Conservation (phyloP, 2,797 vertebrate species). For the Potorous gilbertii region DNA sequence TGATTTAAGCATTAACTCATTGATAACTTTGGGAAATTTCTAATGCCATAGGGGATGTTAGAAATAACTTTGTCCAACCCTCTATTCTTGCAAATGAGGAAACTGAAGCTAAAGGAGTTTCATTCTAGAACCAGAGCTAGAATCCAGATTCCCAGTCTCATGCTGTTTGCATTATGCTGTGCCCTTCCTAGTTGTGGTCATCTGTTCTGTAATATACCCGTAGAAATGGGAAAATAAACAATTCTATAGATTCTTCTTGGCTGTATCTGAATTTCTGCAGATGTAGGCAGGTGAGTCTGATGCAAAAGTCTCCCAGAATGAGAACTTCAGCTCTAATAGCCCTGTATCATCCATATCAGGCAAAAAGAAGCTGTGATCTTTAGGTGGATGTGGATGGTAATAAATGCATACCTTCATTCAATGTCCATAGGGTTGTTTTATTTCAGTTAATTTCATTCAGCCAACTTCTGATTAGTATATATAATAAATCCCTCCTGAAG, state of each 20-base stretch:
- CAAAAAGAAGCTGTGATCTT: background rate
- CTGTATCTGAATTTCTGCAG: background rate
- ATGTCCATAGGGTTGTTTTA: background rate
- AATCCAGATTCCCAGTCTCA: background rate
- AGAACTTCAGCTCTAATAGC: background rate
- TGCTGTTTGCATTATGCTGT: background rate
- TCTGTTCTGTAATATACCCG: background rate
- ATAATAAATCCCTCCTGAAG: background rate
- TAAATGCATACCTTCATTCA: background rate
- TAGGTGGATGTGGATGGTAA: background rate
- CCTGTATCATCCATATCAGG: background rate
- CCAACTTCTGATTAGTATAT: background rate
- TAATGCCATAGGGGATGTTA: background rate
- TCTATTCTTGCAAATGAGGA: background rate
- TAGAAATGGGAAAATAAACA: background rate
- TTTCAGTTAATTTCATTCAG: background rate
- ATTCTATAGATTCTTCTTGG: background rate
- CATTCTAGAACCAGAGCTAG: background rate
- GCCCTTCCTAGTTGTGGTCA: background rate
- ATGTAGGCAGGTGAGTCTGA: background rate
- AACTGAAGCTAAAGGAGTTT: background rate
- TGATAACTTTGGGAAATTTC: background rate
- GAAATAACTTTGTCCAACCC: background rate
- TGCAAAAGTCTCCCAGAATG: background rate
- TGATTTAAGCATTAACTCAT: background rate